These are phyloP conservation scores for Diplogasteroides magnus DNA, from an alignment of 1,140 invertebrate genomes.

Conservation along the genomic window DNA sequence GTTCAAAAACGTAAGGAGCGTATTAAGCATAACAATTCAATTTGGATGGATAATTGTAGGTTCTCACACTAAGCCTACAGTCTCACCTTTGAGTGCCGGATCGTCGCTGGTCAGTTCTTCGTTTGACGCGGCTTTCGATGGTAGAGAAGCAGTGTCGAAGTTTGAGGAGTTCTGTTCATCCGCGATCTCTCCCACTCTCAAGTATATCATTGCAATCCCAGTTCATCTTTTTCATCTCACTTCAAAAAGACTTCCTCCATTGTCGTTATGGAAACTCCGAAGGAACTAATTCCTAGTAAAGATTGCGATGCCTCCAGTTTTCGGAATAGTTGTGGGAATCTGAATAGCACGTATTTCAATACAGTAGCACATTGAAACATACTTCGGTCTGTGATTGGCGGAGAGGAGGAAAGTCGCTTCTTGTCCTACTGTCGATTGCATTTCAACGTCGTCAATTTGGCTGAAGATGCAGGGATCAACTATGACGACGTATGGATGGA, in stretches of 20 bases:
- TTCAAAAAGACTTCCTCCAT: slow-evolving; percentile 62
- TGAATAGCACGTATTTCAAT: slow-evolving; percentile 18
- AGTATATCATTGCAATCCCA: slow-evolving; percentile 5
- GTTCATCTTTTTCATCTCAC: slow-evolving; percentile 52
- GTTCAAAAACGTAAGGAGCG: too few relatives aligned
- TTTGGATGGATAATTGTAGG: background rate
- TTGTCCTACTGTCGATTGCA: slow-evolving; percentile 34
- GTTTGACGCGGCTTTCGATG: background rate
- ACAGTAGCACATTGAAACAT: slow-evolving; percentile 1
- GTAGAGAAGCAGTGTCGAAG: slow-evolving; percentile 14
- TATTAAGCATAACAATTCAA: slow-evolving; percentile 10
- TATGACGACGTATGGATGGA: slow-evolving; percentile 19
- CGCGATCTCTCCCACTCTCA: slow-evolving; percentile 31
- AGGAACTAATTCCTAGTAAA: slow-evolving; percentile 57
- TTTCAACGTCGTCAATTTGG: slow-evolving; percentile 5
- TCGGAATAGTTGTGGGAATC: slow-evolving; percentile 28
- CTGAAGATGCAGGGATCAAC: too few relatives aligned
- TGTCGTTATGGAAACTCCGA: slow-evolving; percentile 60
- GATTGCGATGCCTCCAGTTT: slow-evolving; percentile 25
- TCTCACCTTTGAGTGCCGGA: slow-evolving; percentile 20
- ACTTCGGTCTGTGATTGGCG: slow-evolving; percentile 23
- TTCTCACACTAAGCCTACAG: too few relatives aligned
- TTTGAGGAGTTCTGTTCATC: slow-evolving; percentile 22
- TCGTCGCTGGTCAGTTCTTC: slow-evolving; percentile 17
- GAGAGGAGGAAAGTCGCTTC: slow-evolving; percentile 36